These are phyloP conservation scores for Falcaria lacertinaria DNA, from an alignment of 2,888 invertebrate species.

Conservation along the genomic window DNA sequence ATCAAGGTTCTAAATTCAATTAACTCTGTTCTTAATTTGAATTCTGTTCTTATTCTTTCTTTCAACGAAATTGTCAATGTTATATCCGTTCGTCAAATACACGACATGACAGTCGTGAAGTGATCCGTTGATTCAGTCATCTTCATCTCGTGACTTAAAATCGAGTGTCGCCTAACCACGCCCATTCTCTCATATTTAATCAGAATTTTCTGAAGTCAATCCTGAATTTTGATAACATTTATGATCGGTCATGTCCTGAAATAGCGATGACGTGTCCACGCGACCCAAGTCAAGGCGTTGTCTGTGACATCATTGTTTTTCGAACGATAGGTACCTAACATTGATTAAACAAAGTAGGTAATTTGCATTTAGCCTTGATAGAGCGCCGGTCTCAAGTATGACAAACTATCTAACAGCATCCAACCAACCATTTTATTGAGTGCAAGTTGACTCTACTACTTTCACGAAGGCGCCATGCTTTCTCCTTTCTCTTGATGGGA, in stretches of 20 bases:
- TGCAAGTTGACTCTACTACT: background rate
- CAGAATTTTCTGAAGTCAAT: too few species aligned
- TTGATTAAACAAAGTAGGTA: too few species aligned
- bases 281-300: background rate
- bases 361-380: background rate
- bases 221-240: background rate
- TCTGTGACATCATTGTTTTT: background rate
- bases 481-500: background rate
- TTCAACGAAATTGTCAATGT: background rate
- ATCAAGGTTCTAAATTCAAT: slow-evolving; percentile 19
- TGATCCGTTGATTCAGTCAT: too few species aligned
- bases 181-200: too few species aligned
- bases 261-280: background rate
- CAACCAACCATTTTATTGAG: too few species aligned
- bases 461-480: background rate
- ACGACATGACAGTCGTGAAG: too few species aligned
- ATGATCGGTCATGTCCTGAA: background rate
- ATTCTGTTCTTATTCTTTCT: background rate
- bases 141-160: too few species aligned
- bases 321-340: too few species aligned
- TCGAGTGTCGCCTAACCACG: too few species aligned
- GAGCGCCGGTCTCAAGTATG: too few species aligned
- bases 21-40: slow-evolving; percentile 7
- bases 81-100: too few species aligned
- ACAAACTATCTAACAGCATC: too few species aligned